Evolutionary conservation across 2,888 invertebrate species (phyloP).

Genomic region (Aphelenchoides bicaudatus): DNA sequence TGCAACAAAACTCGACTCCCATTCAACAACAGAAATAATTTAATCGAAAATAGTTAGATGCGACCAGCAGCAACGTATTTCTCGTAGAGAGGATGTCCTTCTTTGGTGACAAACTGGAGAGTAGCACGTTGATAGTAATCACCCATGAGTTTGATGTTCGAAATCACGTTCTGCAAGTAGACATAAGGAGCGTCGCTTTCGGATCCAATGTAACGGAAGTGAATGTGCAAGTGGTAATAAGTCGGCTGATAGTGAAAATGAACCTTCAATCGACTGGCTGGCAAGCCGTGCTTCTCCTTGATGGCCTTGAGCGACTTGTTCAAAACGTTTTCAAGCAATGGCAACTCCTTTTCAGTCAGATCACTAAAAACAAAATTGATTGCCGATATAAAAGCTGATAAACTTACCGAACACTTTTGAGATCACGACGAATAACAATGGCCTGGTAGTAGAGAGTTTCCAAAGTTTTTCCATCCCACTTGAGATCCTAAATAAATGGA

Average conservation of each 20-base stretch:
- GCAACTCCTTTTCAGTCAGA: constrained; percentile 74
- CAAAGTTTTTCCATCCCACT: constrained; percentile 80
- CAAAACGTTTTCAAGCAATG: constrained; percentile 76
- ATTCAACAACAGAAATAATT: neutral
- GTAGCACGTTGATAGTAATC: constrained; percentile 81
- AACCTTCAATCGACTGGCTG: constrained; percentile 66
- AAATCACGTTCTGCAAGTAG: constrained; percentile 76
- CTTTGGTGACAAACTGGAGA: constrained; percentile 68
- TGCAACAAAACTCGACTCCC: too few species aligned
- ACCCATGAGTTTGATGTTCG: constrained; percentile 77
- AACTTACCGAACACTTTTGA: constrained; percentile 73
- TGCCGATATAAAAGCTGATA: neutral
- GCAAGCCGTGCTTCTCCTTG: constrained; percentile 73
- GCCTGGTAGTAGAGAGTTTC: constrained; percentile 82
- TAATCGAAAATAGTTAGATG: constrained; percentile 17
- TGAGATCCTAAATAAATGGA: too few species aligned
- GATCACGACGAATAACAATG: constrained; percentile 71
- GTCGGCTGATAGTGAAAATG: constrained; percentile 42
- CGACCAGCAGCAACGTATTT: constrained; percentile 34
- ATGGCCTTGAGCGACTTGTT: constrained; percentile 75
- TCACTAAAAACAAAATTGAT: constrained; percentile 64
- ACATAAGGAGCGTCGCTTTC: constrained; percentile 38
- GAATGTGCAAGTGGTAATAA: constrained; percentile 41
- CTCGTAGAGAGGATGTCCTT: constrained; percentile 28
- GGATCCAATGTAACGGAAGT: constrained; percentile 27